A percentile compares a stretch with the other conserved stretches of the same genome.
Evolutionary conservation across 2,888 invertebrate species (phyloP).

Genomic region (Schizotus pectinicornis): DNA sequence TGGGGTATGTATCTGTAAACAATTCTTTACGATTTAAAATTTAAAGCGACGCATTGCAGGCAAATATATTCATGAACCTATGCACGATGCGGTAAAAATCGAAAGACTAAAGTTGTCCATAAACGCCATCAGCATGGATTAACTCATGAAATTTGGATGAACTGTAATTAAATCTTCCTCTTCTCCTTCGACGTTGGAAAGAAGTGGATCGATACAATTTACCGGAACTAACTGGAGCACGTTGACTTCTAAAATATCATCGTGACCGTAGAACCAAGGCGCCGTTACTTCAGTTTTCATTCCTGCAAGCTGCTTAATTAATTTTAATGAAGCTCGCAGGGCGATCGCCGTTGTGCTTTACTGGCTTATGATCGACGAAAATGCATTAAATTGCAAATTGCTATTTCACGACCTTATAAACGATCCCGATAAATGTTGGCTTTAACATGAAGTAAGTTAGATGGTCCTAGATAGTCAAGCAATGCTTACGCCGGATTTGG

Average conservation of each 20-base stretch:
- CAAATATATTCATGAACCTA: too few relatives aligned
- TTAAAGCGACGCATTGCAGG: too few relatives aligned
- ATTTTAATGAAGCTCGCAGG: constrained; percentile 12
- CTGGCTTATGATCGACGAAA: constrained; percentile 12
- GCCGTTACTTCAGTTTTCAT: not conserved
- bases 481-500: too few relatives aligned
- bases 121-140: too few relatives aligned
- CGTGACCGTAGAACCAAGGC: not conserved
- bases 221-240: not conserved
- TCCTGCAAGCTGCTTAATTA: constrained; percentile 5
- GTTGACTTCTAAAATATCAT: too few relatives aligned
- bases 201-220: constrained; percentile 10
- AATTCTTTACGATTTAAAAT: too few relatives aligned
- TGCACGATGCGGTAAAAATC: not conserved
- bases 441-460: too few relatives aligned
- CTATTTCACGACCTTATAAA: too few relatives aligned
- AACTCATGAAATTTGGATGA: too few relatives aligned
- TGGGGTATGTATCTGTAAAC: too few relatives aligned
- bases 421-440: too few relatives aligned
- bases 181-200: not conserved
- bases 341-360: not conserved
- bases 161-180: constrained; percentile 6
- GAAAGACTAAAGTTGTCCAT: not conserved
- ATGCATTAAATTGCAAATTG: not conserved
- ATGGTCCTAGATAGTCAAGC: too few relatives aligned